Evolutionary conservation across 64 coral and sea anemone genomes (phyloP).

Genomic region (Porites lutea): DNA sequence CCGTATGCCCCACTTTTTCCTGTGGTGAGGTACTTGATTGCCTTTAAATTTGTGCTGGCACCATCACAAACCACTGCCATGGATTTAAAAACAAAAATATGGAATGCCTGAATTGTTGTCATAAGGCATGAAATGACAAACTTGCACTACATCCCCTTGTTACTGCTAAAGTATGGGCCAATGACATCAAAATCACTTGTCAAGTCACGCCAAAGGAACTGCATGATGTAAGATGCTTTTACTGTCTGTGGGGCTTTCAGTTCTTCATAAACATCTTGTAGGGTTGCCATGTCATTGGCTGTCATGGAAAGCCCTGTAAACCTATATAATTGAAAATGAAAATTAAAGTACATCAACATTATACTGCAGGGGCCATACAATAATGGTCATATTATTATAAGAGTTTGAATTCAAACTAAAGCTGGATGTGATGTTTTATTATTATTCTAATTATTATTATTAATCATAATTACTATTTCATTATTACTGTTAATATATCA

Average conservation of each 20-base stretch:
- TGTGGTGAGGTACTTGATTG: neutral
- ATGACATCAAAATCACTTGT: constrained; percentile 25
- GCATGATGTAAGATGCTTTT: neutral
- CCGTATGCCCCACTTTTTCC: constrained; percentile 13
- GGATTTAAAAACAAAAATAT: constrained; percentile 8
- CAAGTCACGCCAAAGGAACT: neutral
- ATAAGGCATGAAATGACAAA: neutral
- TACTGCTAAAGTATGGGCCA: neutral
- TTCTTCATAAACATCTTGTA: constrained; percentile 15
- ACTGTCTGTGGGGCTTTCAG: neutral
- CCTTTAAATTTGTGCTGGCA: constrained; percentile 44
- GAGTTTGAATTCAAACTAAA: no score
- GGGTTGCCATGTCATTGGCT: neutral
- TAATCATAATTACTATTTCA: no score
- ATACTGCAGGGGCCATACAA: no score
- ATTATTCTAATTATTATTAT: no score
- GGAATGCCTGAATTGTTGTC: constrained; percentile 25
- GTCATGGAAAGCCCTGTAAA: constrained; percentile 12
- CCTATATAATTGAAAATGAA: neutral
- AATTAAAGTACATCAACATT: no score
- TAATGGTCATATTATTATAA: no score
- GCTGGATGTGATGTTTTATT: no score
- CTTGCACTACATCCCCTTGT: neutral
- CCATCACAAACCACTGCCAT: constrained; percentile 22
- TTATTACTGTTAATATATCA: no score